A percentile compares a stretch with the other conserved stretches of the same genome.
Conservation (phyloP, 2,797 vertebrate genomes). For the Argyrosomus regius region DNA sequence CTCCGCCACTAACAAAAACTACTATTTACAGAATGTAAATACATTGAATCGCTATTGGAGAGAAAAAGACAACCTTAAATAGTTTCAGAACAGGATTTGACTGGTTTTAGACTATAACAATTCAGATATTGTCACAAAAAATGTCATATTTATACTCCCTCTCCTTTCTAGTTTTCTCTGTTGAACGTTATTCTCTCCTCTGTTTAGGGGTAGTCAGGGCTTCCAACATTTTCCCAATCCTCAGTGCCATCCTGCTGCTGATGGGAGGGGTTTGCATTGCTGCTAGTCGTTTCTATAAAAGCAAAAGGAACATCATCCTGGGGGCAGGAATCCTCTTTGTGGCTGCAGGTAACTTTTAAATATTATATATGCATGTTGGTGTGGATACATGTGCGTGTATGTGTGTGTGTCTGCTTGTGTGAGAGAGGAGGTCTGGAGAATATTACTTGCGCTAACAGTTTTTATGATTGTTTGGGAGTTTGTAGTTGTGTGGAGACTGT, state of each 20-base stretch:
- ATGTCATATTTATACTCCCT: neutral
- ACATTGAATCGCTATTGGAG: neutral
- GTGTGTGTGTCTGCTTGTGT: constrained; percentile 6
- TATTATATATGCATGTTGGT: neutral
- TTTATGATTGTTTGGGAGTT: constrained; percentile 39
- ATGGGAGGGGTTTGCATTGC: constrained; percentile 96
- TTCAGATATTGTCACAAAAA: neutral
- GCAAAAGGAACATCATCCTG: constrained; percentile 94
- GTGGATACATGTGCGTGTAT: neutral
- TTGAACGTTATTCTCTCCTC: constrained; percentile 10
- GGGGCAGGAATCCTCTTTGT: constrained; percentile 95
- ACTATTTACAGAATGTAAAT: neutral
- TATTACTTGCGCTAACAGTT: constrained; percentile 19
- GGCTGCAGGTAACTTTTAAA: constrained; percentile 88
- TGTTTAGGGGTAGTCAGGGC: constrained; percentile 92
- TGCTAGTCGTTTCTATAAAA: constrained; percentile 94
- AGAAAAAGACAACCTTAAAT: neutral
- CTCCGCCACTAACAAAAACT: neutral
- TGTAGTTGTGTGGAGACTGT: constrained; percentile 30
- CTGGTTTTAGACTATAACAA: neutral
- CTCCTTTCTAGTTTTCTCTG: neutral
- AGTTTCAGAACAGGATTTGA: neutral
- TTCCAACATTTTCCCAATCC: constrained; percentile 97
- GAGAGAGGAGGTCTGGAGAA: constrained; percentile 38
- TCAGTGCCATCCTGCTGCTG: constrained; percentile 94